A percentile compares a stretch with the other conserved stretches of the same genome.
phyloP scores from a whole-genome alignment of 2,888 invertebrate species.

The Caenorhabditis sp. region DNA sequence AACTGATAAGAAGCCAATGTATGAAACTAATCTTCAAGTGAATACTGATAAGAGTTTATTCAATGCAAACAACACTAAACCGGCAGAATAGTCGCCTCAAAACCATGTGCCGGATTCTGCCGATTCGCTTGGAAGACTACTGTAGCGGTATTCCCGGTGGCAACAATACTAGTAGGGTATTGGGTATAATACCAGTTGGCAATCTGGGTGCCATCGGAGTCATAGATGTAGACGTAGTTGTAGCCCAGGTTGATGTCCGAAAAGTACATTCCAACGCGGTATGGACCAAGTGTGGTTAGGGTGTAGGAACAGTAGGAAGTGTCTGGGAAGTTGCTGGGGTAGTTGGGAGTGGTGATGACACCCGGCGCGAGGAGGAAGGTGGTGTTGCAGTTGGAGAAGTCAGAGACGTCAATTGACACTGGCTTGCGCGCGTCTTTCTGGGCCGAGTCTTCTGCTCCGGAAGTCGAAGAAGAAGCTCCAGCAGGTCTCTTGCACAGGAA shows the following conservation, averaged over 20 bases:
- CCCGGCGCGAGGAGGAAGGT: conserved; percentile 38
- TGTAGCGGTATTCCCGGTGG: too few relatives aligned
- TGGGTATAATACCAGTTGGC: too few relatives aligned
- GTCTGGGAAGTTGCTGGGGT: conserved; percentile 4
- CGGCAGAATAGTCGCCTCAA: too few relatives aligned
- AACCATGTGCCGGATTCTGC: too few relatives aligned
- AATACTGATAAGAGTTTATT: too few relatives aligned
- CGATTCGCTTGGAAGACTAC: too few relatives aligned
- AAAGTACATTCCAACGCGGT: conserved; percentile 31
- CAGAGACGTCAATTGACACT: neutral
- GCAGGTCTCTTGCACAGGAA: conserved; percentile 31
- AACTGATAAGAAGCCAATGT: too few relatives aligned
- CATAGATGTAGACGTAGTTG: neutral
- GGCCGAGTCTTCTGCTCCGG: neutral
- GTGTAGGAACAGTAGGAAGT: conserved; percentile 26
- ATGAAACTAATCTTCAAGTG: too few relatives aligned
- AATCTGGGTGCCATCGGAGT: too few relatives aligned
- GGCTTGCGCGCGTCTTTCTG: neutral
- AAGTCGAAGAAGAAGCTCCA: neutral
- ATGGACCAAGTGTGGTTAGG: conserved; percentile 11
- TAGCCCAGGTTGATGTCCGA: conserved; percentile 1
- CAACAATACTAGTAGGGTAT: too few relatives aligned
- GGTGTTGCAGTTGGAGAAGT: conserved; percentile 41
- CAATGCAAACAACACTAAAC: too few relatives aligned
- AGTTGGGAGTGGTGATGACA: conserved; percentile 19